A percentile compares a stretch with the other conserved stretches of the same genome.
Evolutionary conservation across 2,113 vertebrate species (phyloP).

Genomic region (Bettongia penicillata): DNA sequence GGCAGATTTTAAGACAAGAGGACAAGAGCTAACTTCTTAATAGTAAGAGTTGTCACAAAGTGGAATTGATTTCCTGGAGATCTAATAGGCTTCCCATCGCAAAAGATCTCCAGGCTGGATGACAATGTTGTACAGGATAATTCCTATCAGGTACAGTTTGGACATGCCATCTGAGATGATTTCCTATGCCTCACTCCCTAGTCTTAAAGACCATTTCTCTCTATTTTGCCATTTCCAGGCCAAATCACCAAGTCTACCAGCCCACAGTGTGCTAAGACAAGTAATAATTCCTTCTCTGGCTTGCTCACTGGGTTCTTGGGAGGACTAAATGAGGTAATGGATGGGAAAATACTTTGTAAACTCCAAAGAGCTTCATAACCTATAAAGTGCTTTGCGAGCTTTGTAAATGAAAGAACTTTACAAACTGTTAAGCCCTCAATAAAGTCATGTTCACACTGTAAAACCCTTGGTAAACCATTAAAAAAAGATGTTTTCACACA

Average conservation of each 20-base stretch:
- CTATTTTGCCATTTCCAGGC: background rate
- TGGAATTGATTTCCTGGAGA: background rate
- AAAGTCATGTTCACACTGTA: background rate
- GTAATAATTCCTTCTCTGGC: background rate
- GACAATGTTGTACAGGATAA: background rate
- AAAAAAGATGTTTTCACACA: background rate
- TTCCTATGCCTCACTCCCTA: background rate
- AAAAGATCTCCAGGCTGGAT: background rate
- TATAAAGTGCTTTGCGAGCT: background rate
- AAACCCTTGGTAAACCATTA: background rate
- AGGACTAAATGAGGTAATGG: background rate
- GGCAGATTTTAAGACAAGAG: background rate
- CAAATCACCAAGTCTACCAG: background rate
- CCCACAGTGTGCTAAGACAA: background rate
- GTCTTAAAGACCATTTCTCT: background rate
- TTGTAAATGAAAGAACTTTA: background rate
- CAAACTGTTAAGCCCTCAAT: background rate
- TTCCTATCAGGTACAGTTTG: background rate
- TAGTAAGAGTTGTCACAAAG: background rate
- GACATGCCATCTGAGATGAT: background rate
- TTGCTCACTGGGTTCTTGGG: background rate
- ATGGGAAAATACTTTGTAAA: background rate
- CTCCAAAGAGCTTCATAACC: background rate
- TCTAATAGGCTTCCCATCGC: background rate
- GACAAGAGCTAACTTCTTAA: background rate